Conservation (phyloP, 2,113 vertebrate genomes). For the Muscicapa adusta region DNA sequence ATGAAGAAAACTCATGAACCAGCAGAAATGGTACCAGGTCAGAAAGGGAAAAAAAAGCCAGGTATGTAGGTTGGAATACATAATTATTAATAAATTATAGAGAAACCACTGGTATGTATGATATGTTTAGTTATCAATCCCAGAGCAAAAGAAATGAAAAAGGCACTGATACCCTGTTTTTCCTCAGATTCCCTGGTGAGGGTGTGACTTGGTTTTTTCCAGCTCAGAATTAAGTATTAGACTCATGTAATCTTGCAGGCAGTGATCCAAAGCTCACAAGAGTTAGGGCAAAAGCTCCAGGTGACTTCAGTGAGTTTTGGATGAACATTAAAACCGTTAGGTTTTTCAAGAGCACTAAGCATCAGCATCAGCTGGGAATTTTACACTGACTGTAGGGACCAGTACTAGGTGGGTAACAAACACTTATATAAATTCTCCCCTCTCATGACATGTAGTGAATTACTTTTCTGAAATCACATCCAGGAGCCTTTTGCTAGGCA, state of each 20-base stretch:
- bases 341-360: neutral
- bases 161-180: neutral
- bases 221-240: conserved; percentile 35
- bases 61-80: conserved; percentile 71
- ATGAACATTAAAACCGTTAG: conserved; percentile 31
- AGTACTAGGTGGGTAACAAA: neutral
- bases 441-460: neutral
- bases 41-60: conserved; percentile 93
- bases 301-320: conserved; percentile 62
- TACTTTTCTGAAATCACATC: neutral
- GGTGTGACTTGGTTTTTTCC: conserved; percentile 24
- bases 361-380: neutral
- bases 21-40: conserved; percentile 87
- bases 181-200: neutral
- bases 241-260: conserved; percentile 21
- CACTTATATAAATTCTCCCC: neutral
- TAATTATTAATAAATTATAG: neutral
- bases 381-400: neutral
- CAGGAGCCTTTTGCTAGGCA: conserved; percentile 29
- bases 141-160: neutral
- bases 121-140: neutral
- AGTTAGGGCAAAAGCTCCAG: conserved; percentile 54
- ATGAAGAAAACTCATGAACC: conserved; percentile 91
- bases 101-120: neutral
- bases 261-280: conserved; percentile 54